Conservation (phyloP, 2,113 vertebrate species). For the Chlorocebus sabaeus region DNA sequence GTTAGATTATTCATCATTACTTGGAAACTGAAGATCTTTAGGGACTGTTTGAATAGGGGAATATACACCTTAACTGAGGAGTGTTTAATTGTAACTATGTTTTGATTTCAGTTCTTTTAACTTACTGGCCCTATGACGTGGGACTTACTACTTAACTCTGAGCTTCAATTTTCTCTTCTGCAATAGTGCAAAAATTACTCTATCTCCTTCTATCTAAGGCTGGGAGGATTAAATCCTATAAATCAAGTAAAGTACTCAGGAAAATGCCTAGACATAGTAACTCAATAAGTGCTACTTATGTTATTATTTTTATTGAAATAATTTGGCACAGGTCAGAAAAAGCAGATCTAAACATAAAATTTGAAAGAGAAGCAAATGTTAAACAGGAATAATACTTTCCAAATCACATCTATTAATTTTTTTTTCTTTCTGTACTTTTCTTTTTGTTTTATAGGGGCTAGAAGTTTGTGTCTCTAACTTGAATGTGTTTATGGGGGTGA, state of each 20-base stretch:
- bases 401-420: not conserved
- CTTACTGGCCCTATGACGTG: not conserved
- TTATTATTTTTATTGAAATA: not conserved
- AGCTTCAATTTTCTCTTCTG: not conserved
- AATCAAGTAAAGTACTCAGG: not conserved
- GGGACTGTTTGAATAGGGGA: not conserved
- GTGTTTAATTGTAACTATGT: not conserved
- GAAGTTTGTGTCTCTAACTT: not conserved
- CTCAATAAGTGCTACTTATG: not conserved
- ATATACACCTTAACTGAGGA: not conserved
- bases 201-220: not conserved
- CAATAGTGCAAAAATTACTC: not conserved
- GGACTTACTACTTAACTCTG: not conserved
- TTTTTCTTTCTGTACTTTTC: not conserved
- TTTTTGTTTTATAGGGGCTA: not conserved
- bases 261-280: not conserved
- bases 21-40: not conserved
- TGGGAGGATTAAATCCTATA: not conserved
- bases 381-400: not conserved
- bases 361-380: not conserved
- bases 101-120: not conserved
- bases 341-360: not conserved
- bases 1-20: not conserved
- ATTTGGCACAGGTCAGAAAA: not conserved
- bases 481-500: not conserved